Evolutionary conservation across 92 coral and sea anemone species (phyloP), one percentile per base, ranked within the genome.

Genomic region (Parazoanthus darwini): DNA sequence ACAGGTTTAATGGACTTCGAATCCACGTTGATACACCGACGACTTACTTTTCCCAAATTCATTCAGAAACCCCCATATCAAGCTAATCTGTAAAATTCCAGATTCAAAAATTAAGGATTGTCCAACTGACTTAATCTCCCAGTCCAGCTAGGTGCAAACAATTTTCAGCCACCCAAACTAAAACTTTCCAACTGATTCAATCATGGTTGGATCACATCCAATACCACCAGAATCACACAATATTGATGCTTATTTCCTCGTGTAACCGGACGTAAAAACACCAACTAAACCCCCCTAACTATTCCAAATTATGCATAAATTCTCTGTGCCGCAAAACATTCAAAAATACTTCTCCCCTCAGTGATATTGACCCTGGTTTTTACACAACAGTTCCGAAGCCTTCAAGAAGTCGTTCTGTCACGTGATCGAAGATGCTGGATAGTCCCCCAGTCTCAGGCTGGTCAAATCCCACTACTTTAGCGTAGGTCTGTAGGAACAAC

Each of bases 401-500:
- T 82, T 91, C 96, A 14, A 94, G 93, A 16, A 95, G 87, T 88
- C 88, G 88, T 56, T 91, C 98, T 2, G 98, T 96, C 50, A 96
- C 98, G 77, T 96, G 96, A 76, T 96, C 98, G 29, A 96, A 79
- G 81, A 96, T 91, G 85, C 94, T 95, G 1, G 99, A 91, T 36
- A 96, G 90, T 4, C 94, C 92, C 65, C 84, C 92, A 36, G 90
- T 92, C 59, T 93, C 94, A 67, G 91, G 95, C 46, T 78, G 85
- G 39, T 87, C 89, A 77, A 87, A 93, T 43, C 96, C 96, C 8
- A 96, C 89, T 8, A 92, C 93, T 44, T 92, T 89, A 42, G 93
- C 94, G 82, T 93, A 96, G 22, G 96, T 91, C 74, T 91, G 90
- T 35, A 90, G 93, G 86, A 96, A 96, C 51, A 95, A 87, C 85